These are phyloP conservation scores for Zophobas morio DNA, from an alignment of 1,140 invertebrate species.

Conservation along the genomic window DNA sequence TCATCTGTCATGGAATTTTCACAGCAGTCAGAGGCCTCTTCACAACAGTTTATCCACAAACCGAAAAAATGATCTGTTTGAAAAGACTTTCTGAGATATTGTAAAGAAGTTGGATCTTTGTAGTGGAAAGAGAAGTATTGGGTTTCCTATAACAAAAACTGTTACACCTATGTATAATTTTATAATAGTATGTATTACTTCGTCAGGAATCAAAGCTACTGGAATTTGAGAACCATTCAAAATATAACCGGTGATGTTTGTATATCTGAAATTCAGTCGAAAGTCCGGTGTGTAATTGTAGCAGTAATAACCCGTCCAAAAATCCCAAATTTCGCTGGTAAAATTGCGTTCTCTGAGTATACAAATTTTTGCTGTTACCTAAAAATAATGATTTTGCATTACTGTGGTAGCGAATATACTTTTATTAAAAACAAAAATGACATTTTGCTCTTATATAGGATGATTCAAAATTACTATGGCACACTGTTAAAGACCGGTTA, in stretches of 20 bases:
- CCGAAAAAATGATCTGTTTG: constrained; percentile 51
- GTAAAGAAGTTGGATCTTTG: constrained; percentile 42
- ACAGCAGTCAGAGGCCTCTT: constrained; percentile 58
- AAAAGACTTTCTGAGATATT: constrained; percentile 52
- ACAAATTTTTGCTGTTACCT: constrained; percentile 36
- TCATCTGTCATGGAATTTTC: constrained; percentile 52
- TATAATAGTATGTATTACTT: too few relatives aligned
- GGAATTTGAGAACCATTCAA: constrained; percentile 38
- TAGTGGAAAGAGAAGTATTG: constrained; percentile 54
- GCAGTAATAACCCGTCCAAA: constrained; percentile 53
- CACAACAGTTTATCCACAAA: constrained; percentile 56
- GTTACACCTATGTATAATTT: constrained; percentile 8
- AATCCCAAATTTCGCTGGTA: constrained; percentile 48
- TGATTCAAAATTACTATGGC: too few relatives aligned
- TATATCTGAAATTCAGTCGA: constrained; percentile 51
- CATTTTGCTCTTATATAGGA: too few relatives aligned
- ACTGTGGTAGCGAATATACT: background rate
- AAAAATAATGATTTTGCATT: constrained; percentile 2
- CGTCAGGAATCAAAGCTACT: background rate
- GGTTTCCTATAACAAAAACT: constrained; percentile 46
- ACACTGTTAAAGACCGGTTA: too few relatives aligned
- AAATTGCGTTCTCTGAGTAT: background rate
- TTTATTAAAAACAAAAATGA: too few relatives aligned
- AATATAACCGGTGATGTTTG: background rate
- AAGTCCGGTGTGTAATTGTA: constrained; percentile 53